Evolutionary conservation across 2,888 invertebrate genomes (phyloP).

Genomic region (Macrosoma leucophasiata): DNA sequence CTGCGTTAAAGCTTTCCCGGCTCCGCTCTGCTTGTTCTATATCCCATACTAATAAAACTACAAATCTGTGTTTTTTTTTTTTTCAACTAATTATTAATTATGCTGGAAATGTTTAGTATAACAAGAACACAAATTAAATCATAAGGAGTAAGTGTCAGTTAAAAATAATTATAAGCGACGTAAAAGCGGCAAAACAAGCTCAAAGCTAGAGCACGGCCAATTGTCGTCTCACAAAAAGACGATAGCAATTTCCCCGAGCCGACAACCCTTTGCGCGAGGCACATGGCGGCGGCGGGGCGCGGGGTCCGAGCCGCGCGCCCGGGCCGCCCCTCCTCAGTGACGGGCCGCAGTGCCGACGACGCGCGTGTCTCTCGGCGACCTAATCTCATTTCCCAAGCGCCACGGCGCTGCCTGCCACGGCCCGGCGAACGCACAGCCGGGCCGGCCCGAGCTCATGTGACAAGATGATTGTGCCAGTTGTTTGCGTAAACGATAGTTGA

Average conservation of each 20-base stretch:
- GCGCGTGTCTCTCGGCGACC: constrained; percentile 72
- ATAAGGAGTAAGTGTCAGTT: too few species aligned
- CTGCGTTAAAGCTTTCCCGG: constrained; percentile 59
- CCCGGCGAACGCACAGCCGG: constrained; percentile 56
- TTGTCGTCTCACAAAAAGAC: constrained; percentile 55
- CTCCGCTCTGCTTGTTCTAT: constrained; percentile 53
- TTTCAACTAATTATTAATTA: neutral
- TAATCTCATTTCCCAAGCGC: constrained; percentile 65
- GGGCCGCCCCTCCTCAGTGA: constrained; percentile 74
- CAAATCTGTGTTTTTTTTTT: too few species aligned
- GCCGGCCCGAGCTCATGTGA: constrained; percentile 57
- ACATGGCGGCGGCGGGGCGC: constrained; percentile 48
- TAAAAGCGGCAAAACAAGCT: too few species aligned
- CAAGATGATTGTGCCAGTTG: constrained; percentile 64
- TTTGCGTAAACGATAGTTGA: constrained; percentile 71
- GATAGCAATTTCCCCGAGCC: constrained; percentile 60
- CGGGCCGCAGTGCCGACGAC: constrained; percentile 72
- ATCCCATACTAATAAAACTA: too few species aligned
- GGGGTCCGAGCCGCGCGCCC: constrained; percentile 45
- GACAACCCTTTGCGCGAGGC: constrained; percentile 70
- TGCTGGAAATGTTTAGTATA: constrained; percentile 31
- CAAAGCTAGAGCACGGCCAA: constrained; percentile 43
- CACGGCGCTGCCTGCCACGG: constrained; percentile 64
- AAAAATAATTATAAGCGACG: too few species aligned
- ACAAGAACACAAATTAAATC: too few species aligned